phyloP scores from a whole-genome alignment of 2,888 invertebrate genomes.

The Microplitis manilae region DNA sequence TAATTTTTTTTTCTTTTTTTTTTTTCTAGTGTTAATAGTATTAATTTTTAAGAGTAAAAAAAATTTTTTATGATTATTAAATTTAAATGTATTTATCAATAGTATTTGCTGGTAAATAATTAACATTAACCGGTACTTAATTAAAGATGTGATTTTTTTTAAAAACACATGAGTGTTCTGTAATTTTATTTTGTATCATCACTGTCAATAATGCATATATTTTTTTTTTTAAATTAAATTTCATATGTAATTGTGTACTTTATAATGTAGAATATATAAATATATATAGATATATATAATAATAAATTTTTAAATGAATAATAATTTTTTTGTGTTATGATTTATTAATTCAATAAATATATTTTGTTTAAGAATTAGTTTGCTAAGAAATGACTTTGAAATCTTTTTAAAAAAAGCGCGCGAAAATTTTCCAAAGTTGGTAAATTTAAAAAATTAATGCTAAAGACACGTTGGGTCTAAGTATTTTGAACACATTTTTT shows the following conservation, averaged over 20 bases:
- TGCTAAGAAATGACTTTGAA: not conserved
- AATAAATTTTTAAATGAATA: conserved; percentile 1
- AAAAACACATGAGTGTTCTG: not conserved
- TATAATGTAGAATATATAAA: not conserved
- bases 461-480: too few relatives aligned
- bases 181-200: not conserved
- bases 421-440: too few relatives aligned
- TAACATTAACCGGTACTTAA: not conserved
- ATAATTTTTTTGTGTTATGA: not conserved
- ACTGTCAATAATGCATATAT: not conserved
- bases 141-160: not conserved
- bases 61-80: not conserved
- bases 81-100: not conserved
- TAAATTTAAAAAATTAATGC: too few relatives aligned
- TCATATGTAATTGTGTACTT: not conserved
- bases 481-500: too few relatives aligned
- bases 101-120: not conserved
- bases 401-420: too few relatives aligned
- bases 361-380: not conserved
- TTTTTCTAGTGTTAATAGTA: not conserved
- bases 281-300: not conserved
- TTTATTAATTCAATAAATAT: not conserved
- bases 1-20: not conserved
- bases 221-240: not conserved
- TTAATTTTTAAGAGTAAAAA: not conserved